A percentile compares a stretch with the other conserved stretches of the same genome.
Conservation (phyloP, 2,888 invertebrate species). For the Phortica okadai region DNA sequence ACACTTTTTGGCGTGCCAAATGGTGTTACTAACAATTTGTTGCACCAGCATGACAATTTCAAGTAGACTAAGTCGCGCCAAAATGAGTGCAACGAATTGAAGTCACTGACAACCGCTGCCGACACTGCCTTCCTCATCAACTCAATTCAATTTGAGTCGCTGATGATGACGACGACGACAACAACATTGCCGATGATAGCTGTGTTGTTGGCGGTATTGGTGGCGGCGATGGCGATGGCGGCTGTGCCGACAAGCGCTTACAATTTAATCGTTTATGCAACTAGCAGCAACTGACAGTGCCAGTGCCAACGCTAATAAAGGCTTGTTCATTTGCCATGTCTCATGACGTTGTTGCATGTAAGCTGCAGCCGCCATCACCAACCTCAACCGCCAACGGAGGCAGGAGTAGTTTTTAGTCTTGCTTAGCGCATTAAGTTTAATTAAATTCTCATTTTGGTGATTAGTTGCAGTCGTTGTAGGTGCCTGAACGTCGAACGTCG, state of each 20-base stretch:
- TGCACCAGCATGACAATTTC: slow-evolving; percentile 30
- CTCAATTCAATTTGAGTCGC: slow-evolving; percentile 26
- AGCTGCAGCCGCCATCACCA: not conserved
- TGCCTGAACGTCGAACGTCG: not conserved
- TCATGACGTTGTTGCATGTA: slow-evolving; percentile 14
- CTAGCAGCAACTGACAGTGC: not conserved
- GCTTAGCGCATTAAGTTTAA: slow-evolving; percentile 31
- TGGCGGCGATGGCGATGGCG: not conserved
- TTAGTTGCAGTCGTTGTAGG: slow-evolving; percentile 29
- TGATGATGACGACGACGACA: slow-evolving; percentile 10
- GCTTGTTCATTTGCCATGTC: slow-evolving; percentile 8
- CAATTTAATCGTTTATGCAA: slow-evolving; percentile 28
- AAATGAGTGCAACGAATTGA: slow-evolving; percentile 33
- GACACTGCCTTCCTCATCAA: not conserved
- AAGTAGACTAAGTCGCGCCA: slow-evolving; percentile 29
- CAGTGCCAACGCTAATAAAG: not conserved
- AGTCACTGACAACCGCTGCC: slow-evolving; percentile 19
- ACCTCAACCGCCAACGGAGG: slow-evolving; percentile 8
- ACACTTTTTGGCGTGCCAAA: slow-evolving; percentile 23
- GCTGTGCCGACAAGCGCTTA: slow-evolving; percentile 18
- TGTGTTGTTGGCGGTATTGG: not conserved
- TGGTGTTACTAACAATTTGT: slow-evolving; percentile 32
- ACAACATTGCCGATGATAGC: slow-evolving; percentile 2
- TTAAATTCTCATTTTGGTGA: slow-evolving; percentile 33
- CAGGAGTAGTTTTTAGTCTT: not conserved